Evolutionary conservation across 2,113 vertebrate species (phyloP), one percentile per base, ranked within the genome.

Genomic region (Capra hircus): DNA sequence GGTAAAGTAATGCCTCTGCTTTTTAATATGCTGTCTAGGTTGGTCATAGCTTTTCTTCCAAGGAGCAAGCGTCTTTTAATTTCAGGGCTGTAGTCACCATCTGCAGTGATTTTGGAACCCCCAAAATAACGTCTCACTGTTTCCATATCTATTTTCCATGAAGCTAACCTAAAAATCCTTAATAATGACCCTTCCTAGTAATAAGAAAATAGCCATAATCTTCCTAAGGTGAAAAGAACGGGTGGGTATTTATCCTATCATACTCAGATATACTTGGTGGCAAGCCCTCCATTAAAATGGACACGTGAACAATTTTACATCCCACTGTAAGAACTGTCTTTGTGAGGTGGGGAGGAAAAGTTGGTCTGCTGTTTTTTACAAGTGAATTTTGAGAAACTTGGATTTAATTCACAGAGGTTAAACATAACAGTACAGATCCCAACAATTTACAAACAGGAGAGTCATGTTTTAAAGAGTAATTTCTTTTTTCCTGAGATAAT

Each of bases 181-280:
- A 81, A 62, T 15, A 95, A 88, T 90, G 78, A 88, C 30, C 86
- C 86, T 91, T 97, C 67, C 48, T 92, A 92, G 48, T 23, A 95
- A 93, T 93, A 90, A 96, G 27, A 80, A 91, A 67, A 30, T 40
- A 83, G 52, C 53, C 71, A n/a, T 92, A 71, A 48, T 93, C 62
- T 91, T 95, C 93, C 33, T 80, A 83, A 94, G 30, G n/a, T 93
- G 55, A 94, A 94, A 96, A 83, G 48, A 96, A 84, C 17, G 89
- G 40, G 15, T 97, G 16, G 25, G 6, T 88, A 84, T 90, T 88
- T 92, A 71, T 88, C 36, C 52, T 86, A 50, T 67, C 57, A 90
- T 15, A 55, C 40, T 86, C 95, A 87, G 88, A 82, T 96, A 82
- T 36, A 85, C 91, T 67, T 53, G 67, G 53, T 85, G 82, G 57